These are phyloP conservation scores for Stigmatopora argus DNA, from an alignment of 2,113 vertebrate genomes.

Conservation along the genomic window DNA sequence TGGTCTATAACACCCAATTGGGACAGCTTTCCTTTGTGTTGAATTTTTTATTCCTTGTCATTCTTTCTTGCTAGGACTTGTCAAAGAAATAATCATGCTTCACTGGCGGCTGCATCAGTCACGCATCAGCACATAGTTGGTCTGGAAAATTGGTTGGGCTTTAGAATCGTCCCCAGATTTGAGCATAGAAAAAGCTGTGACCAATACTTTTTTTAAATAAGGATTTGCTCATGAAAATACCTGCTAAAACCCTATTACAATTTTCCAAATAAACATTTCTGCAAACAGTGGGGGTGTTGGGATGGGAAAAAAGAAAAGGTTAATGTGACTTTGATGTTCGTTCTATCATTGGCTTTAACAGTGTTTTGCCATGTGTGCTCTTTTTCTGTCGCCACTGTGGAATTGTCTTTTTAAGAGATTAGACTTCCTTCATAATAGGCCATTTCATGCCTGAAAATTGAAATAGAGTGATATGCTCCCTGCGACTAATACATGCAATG, in stretches of 20 bases:
- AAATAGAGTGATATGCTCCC: constrained; percentile 23
- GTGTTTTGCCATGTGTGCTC: not conserved
- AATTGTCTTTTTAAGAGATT: constrained; percentile 9
- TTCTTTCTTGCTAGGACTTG: constrained; percentile 54
- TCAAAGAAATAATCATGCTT: constrained; percentile 67
- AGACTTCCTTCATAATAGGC: constrained; percentile 11
- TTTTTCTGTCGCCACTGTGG: not conserved
- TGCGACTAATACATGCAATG: constrained; percentile 36
- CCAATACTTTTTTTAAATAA: constrained; percentile 33
- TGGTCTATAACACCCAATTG: constrained; percentile 26
- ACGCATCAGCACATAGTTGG: constrained; percentile 37
- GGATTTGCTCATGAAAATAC: constrained; percentile 2
- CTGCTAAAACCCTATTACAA: not conserved
- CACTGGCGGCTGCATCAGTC: constrained; percentile 56
- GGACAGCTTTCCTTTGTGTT: constrained; percentile 44
- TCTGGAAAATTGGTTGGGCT: constrained; percentile 56
- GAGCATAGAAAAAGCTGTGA: constrained; percentile 28
- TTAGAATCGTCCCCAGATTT: constrained; percentile 36
- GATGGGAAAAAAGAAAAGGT: not conserved
- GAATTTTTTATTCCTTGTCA: constrained; percentile 53
- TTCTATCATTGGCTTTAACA: not conserved
- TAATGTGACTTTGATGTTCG: not conserved
- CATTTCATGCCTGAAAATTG: constrained; percentile 26
- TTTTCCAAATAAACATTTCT: not conserved
- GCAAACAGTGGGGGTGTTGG: too few species aligned